A percentile compares a stretch with the other conserved stretches of the same genome.
Conservation (phyloP, 2,113 vertebrate genomes). For the Psittacara wagleri region DNA sequence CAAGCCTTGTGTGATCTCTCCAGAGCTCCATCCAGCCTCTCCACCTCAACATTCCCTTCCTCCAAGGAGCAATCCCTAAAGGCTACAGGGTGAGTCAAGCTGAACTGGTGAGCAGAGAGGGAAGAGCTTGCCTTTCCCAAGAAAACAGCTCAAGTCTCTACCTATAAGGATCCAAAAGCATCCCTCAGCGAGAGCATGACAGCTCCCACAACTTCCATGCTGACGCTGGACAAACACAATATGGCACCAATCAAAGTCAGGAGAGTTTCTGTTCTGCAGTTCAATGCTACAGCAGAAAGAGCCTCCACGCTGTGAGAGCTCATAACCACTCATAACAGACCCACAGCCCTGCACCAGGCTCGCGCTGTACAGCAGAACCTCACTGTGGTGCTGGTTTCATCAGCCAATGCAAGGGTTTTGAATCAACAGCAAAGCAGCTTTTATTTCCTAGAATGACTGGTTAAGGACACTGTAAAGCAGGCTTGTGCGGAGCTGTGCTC, state of each 20-base stretch:
- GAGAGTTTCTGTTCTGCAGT: background rate
- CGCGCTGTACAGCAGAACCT: rapidly evolving
- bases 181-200: rapidly evolving
- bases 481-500: background rate
- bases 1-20: background rate
- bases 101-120: background rate
- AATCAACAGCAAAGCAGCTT: background rate
- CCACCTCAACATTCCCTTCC: background rate
- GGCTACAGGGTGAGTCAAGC: background rate
- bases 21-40: background rate
- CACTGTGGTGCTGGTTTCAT: rapidly evolving
- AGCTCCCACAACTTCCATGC: rapidly evolving
- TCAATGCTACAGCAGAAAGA: background rate
- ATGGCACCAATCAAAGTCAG: rapidly evolving
- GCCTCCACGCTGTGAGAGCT: background rate
- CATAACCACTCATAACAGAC: background rate
- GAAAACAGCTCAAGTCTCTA: background rate
- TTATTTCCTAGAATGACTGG: background rate
- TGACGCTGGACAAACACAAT: background rate
- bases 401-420: background rate
- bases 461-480: background rate
- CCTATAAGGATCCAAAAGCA: background rate
- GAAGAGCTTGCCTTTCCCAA: background rate
- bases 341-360: background rate
- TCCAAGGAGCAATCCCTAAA: background rate